A percentile compares a stretch with the other conserved stretches of the same genome.
These are phyloP conservation scores for Orycteropus afer DNA, from an alignment of 2,113 vertebrate species.

Conservation along the genomic window DNA sequence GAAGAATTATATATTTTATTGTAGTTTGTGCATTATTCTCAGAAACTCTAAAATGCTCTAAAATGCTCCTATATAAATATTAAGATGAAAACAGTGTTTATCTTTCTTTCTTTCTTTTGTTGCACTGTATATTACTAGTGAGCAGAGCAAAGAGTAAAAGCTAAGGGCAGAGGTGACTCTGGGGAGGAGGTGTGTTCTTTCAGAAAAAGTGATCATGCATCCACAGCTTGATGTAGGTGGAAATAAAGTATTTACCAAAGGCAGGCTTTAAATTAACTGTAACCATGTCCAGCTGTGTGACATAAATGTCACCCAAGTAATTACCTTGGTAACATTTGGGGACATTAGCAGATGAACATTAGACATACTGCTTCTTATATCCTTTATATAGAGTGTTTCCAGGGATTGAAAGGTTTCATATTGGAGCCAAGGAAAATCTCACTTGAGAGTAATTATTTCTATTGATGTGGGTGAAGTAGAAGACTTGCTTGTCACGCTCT, in stretches of 20 bases:
- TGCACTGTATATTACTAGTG: background rate
- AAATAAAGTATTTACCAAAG: conserved; percentile 38
- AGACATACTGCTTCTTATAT: conserved; percentile 50
- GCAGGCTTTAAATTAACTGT: conserved; percentile 60
- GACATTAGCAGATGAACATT: conserved; percentile 65
- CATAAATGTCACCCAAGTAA: conserved; percentile 75
- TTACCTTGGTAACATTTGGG: conserved; percentile 76
- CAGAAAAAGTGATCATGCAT: conserved; percentile 27
- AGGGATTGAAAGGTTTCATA: background rate
- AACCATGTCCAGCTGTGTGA: conserved; percentile 61
- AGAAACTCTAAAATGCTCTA: background rate
- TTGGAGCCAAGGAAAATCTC: background rate
- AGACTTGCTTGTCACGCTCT: background rate
- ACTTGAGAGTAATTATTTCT: background rate
- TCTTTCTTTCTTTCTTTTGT: background rate
- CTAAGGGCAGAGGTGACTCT: background rate
- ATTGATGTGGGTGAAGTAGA: background rate
- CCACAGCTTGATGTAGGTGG: background rate
- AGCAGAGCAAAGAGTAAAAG: background rate
- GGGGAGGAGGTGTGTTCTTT: background rate
- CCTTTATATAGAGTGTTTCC: conserved; percentile 27
- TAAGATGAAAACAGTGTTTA: background rate
- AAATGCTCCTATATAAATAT: background rate
- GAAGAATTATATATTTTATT: background rate
- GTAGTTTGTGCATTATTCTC: background rate